Evolutionary conservation across 2,888 invertebrate genomes (phyloP).

Genomic region (Troglohyphantes excavatus): DNA sequence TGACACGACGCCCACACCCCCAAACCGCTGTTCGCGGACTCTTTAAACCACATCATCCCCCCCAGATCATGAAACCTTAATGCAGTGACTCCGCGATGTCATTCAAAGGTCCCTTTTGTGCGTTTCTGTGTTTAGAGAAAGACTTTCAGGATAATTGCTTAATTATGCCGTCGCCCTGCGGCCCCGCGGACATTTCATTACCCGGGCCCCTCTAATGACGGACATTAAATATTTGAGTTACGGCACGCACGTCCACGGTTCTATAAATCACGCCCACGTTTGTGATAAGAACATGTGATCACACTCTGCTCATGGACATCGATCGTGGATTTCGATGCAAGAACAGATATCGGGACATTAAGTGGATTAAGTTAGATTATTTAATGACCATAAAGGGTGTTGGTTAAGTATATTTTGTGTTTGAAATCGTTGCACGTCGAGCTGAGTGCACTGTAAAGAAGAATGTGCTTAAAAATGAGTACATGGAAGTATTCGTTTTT

Average conservation of each 20-base stretch:
- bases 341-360: conserved; percentile 1
- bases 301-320: not conserved
- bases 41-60: not conserved
- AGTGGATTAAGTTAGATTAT: not conserved
- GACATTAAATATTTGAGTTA: conserved; percentile 36
- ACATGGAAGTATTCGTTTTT: too few relatives aligned
- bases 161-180: conserved; percentile 14
- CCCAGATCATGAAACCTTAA: not conserved
- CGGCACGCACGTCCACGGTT: conserved; percentile 6
- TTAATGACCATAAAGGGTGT: not conserved
- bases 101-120: not conserved
- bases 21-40: too few relatives aligned
- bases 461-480: too few relatives aligned
- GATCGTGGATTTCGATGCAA: not conserved
- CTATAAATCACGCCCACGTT: conserved; percentile 13
- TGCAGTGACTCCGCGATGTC: not conserved
- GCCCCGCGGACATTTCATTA: conserved; percentile 8
- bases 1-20: not conserved
- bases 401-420: too few relatives aligned
- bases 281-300: conserved; percentile 18
- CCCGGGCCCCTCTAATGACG: not conserved
- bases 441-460: too few relatives aligned
- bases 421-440: too few relatives aligned
- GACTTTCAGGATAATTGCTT: conserved; percentile 35
- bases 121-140: not conserved